Percentiles rank a stretch among this genome's conserved stretches.
Conservation (phyloP, 37 sponge, comb jelly and placozoan genomes). For the Cliona cf. orientalis region DNA sequence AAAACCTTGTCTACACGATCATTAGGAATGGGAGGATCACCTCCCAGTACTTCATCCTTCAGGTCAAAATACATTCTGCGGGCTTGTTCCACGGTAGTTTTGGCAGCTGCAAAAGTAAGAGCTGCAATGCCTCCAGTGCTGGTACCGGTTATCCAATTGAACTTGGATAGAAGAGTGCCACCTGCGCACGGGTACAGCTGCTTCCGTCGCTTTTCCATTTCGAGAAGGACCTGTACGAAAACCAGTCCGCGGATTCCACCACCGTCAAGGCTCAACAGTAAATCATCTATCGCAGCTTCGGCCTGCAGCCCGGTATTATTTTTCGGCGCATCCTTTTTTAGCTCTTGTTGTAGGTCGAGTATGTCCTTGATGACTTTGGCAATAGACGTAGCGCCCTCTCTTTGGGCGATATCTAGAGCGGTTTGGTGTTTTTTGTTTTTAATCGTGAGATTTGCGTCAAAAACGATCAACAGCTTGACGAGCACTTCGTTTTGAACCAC, state of each 20-base stretch:
- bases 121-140: slow-evolving; percentile 62
- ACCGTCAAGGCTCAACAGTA: slow-evolving; percentile 58
- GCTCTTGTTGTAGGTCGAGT: not conserved
- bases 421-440: slow-evolving; percentile 16
- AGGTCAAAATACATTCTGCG: slow-evolving; percentile 35
- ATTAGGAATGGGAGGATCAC: not conserved
- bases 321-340: not conserved
- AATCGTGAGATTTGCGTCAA: slow-evolving; percentile 31
- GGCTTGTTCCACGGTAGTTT: slow-evolving; percentile 1
- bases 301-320: not conserved
- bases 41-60: slow-evolving; percentile 27
- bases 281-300: not conserved
- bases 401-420: slow-evolving; percentile 13
- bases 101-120: slow-evolving; percentile 9
- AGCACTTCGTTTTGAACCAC: not conserved
- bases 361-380: not conserved
- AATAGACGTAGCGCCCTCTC: slow-evolving; percentile 3
- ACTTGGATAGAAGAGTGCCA: slow-evolving; percentile 14
- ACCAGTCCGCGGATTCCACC: slow-evolving; percentile 69
- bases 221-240: slow-evolving; percentile 22
- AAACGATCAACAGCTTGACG: slow-evolving; percentile 45
- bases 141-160: slow-evolving; percentile 60
- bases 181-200: slow-evolving; percentile 6
- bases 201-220: slow-evolving; percentile 10
- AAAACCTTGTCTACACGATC: slow-evolving; percentile 6